These are phyloP conservation scores for Drosophila rellima DNA, from an alignment of 2,888 invertebrate genomes.

Conservation along the genomic window DNA sequence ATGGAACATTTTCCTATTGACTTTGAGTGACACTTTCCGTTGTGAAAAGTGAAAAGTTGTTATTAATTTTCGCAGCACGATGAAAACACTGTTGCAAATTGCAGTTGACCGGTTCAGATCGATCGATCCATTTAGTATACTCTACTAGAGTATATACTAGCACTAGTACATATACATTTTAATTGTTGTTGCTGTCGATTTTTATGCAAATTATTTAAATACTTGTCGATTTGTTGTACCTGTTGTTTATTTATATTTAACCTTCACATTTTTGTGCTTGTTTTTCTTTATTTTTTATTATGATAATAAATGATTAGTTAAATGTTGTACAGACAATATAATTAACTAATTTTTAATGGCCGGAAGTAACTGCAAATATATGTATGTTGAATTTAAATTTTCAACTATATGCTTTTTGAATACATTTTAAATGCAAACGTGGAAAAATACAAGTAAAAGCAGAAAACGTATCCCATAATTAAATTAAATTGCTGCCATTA, in stretches of 20 bases:
- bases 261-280: conserved; percentile 58
- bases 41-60: conserved; percentile 79
- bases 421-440: conserved; percentile 29
- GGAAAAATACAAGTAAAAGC: not conserved
- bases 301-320: conserved; percentile 56
- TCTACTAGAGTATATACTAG: conserved; percentile 11
- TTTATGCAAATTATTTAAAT: conserved; percentile 64
- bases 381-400: conserved; percentile 16
- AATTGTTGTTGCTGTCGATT: conserved; percentile 29
- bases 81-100: conserved; percentile 55
- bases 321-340: conserved; percentile 48
- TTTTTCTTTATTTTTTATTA: conserved; percentile 24
- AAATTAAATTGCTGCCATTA: conserved; percentile 76
- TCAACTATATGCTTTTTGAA: conserved; percentile 14
- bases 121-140: conserved; percentile 24
- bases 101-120: conserved; percentile 46
- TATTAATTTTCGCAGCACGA: conserved; percentile 58
- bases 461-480: conserved; percentile 71
- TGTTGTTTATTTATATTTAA: conserved; percentile 36
- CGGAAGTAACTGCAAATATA: conserved; percentile 64
- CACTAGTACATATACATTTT: conserved; percentile 15
- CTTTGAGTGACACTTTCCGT: conserved; percentile 78
- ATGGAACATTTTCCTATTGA: conserved; percentile 54
- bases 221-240: conserved; percentile 15
- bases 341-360: conserved; percentile 67